Percentiles rank a stretch among this genome's conserved stretches.
These are phyloP conservation scores for Callinectes sapidus DNA, from an alignment of 2,888 invertebrate species.

Conservation along the genomic window DNA sequence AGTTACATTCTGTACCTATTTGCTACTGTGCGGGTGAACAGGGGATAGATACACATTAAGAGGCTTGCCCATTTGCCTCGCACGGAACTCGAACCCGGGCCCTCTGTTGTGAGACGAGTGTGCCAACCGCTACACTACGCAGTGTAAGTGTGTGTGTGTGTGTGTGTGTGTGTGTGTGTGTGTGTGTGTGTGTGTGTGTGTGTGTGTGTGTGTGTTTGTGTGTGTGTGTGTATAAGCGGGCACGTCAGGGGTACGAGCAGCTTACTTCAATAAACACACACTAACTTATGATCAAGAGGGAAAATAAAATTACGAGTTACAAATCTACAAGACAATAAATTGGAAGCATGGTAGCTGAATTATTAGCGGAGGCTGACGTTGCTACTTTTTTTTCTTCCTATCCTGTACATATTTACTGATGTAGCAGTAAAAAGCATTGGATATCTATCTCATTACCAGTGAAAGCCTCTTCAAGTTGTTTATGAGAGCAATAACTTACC, in stretches of 20 bases:
- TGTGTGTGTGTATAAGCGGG: slow-evolving; percentile 3
- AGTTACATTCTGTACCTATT: too few relatives aligned
- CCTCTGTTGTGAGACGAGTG: too few relatives aligned
- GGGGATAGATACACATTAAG: too few relatives aligned
- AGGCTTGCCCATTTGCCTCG: too few relatives aligned
- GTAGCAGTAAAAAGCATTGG: not conserved
- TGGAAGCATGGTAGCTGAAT: slow-evolving; percentile 1
- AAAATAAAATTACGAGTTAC: slow-evolving; percentile 10
- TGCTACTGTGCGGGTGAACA: too few relatives aligned
- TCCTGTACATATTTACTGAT: not conserved
- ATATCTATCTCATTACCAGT: slow-evolving; percentile 17
- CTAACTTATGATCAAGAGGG: slow-evolving; percentile 10
- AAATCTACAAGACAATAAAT: not conserved
- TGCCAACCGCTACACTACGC: too few relatives aligned
- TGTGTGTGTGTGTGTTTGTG: slow-evolving; percentile 20
- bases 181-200: slow-evolving; percentile 14
- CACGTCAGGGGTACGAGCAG: not conserved
- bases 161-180: slow-evolving; percentile 19
- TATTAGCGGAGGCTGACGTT: not conserved
- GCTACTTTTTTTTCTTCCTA: not conserved
- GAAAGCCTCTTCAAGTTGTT: not conserved
- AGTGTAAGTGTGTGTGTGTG: slow-evolving; percentile 24
- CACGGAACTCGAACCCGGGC: too few relatives aligned
- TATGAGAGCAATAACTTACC: not conserved
- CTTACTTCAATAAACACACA: slow-evolving; percentile 29